These are phyloP conservation scores for Casuarius casuarius DNA, from an alignment of 2,113 vertebrate species.

Conservation along the genomic window DNA sequence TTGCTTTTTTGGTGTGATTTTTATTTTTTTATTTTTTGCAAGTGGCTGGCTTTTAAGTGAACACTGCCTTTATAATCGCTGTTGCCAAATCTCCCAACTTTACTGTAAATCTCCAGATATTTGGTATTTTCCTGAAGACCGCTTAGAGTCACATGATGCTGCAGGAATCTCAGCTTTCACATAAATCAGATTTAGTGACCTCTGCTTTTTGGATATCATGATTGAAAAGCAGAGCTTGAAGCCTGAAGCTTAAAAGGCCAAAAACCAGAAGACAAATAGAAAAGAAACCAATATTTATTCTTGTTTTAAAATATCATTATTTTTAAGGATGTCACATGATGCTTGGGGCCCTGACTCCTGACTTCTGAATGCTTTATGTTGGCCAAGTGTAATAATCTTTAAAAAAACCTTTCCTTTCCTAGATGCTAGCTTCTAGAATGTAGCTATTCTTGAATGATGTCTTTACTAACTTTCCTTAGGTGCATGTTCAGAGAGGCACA, in stretches of 20 bases:
- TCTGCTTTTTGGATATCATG: background rate
- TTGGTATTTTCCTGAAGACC: background rate
- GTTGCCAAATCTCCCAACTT: background rate
- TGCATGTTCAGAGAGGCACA: background rate
- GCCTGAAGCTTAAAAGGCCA: background rate
- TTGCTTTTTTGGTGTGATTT: background rate
- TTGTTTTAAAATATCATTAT: background rate
- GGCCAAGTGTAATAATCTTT: conserved; percentile 19
- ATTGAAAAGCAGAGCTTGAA: background rate
- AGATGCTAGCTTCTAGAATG: background rate
- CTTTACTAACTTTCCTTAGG: background rate
- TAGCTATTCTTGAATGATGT: background rate
- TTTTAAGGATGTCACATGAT: background rate
- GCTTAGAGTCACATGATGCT: background rate
- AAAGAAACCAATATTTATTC: background rate
- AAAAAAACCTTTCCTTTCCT: conserved; percentile 38
- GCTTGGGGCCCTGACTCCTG: conserved; percentile 1
- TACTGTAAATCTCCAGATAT: background rate
- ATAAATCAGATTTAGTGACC: background rate
- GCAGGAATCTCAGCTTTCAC: background rate
- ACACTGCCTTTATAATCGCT: background rate
- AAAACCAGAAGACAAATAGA: background rate
- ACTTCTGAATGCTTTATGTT: conserved; percentile 24
- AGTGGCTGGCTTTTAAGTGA: background rate
- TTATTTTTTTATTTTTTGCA: background rate